phyloP scores from a whole-genome alignment of 2,888 invertebrate genomes.

The Ophraella communa region DNA sequence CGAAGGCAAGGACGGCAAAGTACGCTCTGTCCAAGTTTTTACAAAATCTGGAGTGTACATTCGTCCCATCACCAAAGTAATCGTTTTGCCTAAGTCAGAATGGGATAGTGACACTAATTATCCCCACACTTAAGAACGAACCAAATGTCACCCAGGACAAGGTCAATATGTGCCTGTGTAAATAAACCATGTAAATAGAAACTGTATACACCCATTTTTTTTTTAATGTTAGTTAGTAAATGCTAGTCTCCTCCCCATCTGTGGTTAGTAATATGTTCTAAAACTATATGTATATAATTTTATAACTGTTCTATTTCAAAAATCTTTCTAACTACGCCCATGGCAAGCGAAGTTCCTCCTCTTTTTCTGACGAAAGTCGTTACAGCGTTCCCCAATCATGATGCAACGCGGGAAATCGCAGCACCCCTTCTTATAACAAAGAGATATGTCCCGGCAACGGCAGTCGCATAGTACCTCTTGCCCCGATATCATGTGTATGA shows the following conservation, averaged over 20 bases:
- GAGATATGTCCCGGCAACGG: too few relatives aligned
- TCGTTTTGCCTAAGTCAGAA: constrained; percentile 3
- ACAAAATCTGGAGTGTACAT: constrained; percentile 6
- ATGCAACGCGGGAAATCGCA: neutral
- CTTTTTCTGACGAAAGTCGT: neutral
- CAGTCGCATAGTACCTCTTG: too few relatives aligned
- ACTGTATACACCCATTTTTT: neutral
- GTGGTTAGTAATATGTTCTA: neutral
- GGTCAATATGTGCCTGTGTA: neutral
- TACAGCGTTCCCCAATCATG: neutral
- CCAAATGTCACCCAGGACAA: neutral
- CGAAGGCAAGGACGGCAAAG: constrained; percentile 1
- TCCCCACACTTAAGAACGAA: neutral
- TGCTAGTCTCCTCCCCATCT: neutral
- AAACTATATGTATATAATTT: neutral
- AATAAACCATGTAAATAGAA: neutral
- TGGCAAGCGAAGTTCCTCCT: neutral
- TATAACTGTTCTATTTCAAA: neutral
- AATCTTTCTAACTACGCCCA: too few relatives aligned
- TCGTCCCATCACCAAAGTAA: constrained; percentile 11
- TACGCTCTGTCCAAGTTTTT: constrained; percentile 6
- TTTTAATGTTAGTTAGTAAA: too few relatives aligned
- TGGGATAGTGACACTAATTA: neutral
- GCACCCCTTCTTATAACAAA: neutral
- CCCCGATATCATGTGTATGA: too few relatives aligned